phyloP scores from a whole-genome alignment of 2,888 invertebrate genomes.

The Prostheceraeus crozeri region DNA sequence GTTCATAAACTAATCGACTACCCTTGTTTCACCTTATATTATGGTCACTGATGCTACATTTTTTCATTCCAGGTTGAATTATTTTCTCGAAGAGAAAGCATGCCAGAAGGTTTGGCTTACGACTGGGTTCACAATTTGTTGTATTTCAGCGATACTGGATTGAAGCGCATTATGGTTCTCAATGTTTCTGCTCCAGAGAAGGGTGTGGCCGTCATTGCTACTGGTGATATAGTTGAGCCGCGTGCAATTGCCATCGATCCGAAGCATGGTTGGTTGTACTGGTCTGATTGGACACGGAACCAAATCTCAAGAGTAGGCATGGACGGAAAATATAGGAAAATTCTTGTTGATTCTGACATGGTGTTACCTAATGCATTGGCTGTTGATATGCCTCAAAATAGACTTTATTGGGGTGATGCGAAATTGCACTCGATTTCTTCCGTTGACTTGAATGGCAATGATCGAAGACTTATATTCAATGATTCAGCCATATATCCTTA shows the following conservation, averaged over 20 bases:
- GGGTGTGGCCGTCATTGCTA: neutral
- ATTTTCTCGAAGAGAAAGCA: too few relatives aligned
- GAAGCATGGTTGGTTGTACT: neutral
- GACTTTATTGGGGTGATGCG: neutral
- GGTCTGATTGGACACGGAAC: neutral
- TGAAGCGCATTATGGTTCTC: neutral
- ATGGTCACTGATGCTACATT: too few relatives aligned
- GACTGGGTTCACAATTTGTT: slow-evolving; percentile 8
- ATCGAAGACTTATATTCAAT: too few relatives aligned
- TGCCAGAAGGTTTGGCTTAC: neutral
- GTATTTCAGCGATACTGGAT: neutral
- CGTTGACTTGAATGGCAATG: neutral
- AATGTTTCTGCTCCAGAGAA: neutral
- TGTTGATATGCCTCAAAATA: neutral
- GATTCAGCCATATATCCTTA: neutral
- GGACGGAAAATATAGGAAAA: neutral
- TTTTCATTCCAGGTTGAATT: too few relatives aligned
- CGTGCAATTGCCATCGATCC: slow-evolving; percentile 16
- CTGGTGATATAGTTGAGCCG: neutral
- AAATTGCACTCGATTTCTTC: neutral
- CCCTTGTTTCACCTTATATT: too few relatives aligned
- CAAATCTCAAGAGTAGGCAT: neutral
- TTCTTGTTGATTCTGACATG: neutral
- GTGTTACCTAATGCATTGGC: neutral
- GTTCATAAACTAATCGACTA: too few relatives aligned